Evolutionary conservation across 2,888 invertebrate genomes (phyloP).

Genomic region (Apamea anceps): DNA sequence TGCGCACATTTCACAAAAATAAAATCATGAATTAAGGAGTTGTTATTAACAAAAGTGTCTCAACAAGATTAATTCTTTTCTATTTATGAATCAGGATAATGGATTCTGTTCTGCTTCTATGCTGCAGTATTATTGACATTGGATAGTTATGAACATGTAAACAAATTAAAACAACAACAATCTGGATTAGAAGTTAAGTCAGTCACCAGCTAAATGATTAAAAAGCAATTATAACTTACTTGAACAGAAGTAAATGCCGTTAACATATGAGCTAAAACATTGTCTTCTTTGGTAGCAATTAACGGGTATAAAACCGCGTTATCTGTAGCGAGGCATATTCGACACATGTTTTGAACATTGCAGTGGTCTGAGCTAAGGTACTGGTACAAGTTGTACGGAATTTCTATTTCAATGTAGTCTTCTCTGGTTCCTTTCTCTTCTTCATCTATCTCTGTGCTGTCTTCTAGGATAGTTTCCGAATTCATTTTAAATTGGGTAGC

Average conservation of each 20-base stretch:
- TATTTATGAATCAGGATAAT: constrained; percentile 5
- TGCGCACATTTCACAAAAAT: background rate
- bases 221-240: constrained; percentile 70
- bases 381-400: constrained; percentile 72
- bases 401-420: constrained; percentile 71
- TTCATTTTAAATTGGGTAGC: constrained; percentile 36
- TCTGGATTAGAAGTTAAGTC: background rate
- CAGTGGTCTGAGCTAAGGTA: constrained; percentile 69
- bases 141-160: background rate
- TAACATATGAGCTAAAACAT: constrained; percentile 79
- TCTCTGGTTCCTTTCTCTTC: constrained; percentile 30
- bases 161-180: background rate
- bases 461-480: constrained; percentile 4
- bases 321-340: constrained; percentile 84
- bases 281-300: constrained; percentile 74
- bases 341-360: constrained; percentile 81
- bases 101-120: background rate
- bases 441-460: constrained; percentile 3
- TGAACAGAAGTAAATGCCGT: constrained; percentile 77
- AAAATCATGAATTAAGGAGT: background rate
- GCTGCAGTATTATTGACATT: constrained; percentile 7
- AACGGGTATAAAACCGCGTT: constrained; percentile 78
- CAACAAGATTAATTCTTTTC: background rate
- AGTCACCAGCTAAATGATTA: background rate
- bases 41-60: too few species aligned